phyloP scores from a whole-genome alignment of 2,113 vertebrate species.

The Nothoprocta perdicaria region DNA sequence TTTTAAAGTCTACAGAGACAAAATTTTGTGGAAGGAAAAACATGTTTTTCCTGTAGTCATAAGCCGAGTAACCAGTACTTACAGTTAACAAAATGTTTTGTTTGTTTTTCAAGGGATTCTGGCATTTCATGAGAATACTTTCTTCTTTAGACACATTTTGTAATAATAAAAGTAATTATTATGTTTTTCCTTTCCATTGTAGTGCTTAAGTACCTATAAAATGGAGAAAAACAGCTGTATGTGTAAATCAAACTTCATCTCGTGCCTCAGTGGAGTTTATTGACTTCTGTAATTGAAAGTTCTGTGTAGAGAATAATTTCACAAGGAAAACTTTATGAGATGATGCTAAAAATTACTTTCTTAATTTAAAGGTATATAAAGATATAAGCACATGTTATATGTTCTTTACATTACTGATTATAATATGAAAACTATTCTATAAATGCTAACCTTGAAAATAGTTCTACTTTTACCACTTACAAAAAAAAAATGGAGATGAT shows the following conservation, averaged over 20 bases:
- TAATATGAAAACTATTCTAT: background rate
- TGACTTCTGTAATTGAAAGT: background rate
- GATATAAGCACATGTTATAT: background rate
- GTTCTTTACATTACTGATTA: background rate
- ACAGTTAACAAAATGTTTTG: background rate
- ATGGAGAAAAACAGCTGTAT: background rate
- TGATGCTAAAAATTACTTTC: background rate
- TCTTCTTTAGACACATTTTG: background rate
- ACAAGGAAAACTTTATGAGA: background rate
- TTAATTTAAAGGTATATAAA: background rate
- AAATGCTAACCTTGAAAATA: background rate
- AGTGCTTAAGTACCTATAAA: background rate
- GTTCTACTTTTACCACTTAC: slow-evolving; percentile 9
- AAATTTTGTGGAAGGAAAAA: background rate
- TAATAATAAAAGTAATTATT: background rate
- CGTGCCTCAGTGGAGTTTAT: background rate
- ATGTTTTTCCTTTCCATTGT: background rate
- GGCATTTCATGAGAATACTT: background rate
- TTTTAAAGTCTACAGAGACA: background rate
- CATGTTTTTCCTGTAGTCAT: background rate
- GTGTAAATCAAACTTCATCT: background rate
- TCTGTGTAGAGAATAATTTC: background rate
- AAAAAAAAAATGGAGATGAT: slow-evolving; percentile 32
- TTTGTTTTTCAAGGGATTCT: background rate
- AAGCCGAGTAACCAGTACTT: background rate